Conservation (phyloP, 2,888 invertebrate genomes). For the Drosophila buzzatii region DNA sequence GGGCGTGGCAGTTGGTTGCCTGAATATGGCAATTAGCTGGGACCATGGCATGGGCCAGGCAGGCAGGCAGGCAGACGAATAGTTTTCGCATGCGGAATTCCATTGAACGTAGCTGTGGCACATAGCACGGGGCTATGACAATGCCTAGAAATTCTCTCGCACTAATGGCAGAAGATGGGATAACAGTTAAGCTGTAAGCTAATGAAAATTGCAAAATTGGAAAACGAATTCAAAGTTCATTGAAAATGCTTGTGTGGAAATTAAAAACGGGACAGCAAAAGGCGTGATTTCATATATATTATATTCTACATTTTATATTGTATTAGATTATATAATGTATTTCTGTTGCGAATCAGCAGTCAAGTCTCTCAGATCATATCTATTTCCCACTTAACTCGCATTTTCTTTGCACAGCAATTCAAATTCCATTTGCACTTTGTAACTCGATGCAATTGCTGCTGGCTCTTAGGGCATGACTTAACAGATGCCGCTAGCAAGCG, state of each 20-base stretch:
- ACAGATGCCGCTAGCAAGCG: not conserved
- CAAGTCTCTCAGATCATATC: too few species aligned
- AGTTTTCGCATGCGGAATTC: conserved; percentile 10
- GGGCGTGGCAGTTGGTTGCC: conserved; percentile 2
- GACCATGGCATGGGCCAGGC: not conserved
- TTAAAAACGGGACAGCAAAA: not conserved
- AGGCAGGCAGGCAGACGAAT: conserved; percentile 13
- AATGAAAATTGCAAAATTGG: not conserved
- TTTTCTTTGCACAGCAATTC: not conserved
- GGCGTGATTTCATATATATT: not conserved
- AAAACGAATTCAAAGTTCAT: not conserved
- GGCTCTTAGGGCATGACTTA: not conserved
- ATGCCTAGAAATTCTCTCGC: not conserved
- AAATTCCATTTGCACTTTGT: not conserved
- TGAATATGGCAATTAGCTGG: conserved; percentile 24
- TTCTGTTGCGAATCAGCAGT: not conserved
- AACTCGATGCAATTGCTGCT: not conserved
- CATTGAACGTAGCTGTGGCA: not conserved
- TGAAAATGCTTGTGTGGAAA: not conserved
- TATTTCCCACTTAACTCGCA: not conserved
- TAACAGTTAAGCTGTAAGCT: not conserved
- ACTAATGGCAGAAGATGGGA: not conserved
- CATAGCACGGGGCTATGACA: not conserved
- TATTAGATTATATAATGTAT: too few species aligned
- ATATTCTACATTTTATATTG: too few species aligned